These are phyloP conservation scores for Zalophus californianus DNA, from an alignment of 2,797 vertebrate genomes.

Conservation along the genomic window DNA sequence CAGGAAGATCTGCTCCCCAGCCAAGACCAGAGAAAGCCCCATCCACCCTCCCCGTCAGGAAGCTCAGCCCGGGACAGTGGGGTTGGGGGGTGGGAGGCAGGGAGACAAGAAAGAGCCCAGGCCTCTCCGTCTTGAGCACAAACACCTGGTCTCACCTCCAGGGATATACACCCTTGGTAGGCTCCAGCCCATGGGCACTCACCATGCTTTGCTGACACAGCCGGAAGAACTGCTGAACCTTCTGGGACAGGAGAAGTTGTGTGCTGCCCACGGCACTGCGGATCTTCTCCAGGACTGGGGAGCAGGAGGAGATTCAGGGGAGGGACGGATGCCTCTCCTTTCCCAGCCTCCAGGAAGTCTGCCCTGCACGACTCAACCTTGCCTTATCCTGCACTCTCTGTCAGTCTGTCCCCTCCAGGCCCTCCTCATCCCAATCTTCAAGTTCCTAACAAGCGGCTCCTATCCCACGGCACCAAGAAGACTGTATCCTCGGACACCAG, in stretches of 20 bases:
- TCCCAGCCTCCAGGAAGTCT: not conserved
- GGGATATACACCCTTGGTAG: not conserved
- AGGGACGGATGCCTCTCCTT: not conserved
- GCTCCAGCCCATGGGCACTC: slow-evolving; percentile 80
- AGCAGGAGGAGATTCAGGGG: slow-evolving; percentile 17
- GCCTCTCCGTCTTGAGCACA: not conserved
- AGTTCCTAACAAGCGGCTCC: not conserved
- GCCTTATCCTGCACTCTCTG: not conserved
- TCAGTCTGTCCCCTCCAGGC: not conserved
- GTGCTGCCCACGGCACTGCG: slow-evolving; percentile 97
- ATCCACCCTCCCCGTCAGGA: not conserved
- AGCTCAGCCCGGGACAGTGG: not conserved
- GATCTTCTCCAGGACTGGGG: slow-evolving; percentile 96
- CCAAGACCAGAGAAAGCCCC: not conserved
- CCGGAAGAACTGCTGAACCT: slow-evolving; percentile 99
- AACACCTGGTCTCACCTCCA: not conserved
- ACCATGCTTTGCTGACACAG: slow-evolving; percentile 99
- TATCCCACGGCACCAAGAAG: not conserved
- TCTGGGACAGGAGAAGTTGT: slow-evolving; percentile 99
- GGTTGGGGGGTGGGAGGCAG: not conserved
- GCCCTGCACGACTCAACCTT: not conserved
- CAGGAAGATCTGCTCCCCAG: slow-evolving; percentile 44
- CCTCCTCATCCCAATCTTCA: not conserved
- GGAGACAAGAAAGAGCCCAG: not conserved
- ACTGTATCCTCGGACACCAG: not conserved